Base-by-base conservation (phyloP, 37 sponge, comb jelly and placozoan species). In the Axinella damicornis region DNA sequence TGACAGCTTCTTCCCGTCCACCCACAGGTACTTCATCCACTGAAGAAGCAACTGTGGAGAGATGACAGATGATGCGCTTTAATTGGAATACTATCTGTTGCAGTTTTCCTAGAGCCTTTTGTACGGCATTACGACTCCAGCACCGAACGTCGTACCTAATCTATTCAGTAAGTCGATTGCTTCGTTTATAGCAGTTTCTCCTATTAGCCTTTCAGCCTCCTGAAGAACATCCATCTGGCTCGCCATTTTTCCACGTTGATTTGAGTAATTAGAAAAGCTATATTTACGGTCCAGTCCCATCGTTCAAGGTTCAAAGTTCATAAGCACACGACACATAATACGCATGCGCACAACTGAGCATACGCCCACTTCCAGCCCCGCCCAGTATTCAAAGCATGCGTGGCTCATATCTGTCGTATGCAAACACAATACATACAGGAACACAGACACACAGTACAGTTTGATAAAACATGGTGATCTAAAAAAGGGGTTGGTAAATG, bases 1-100 rank as follows among this genome's bases (percentile, higher is more conserved):
- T 92, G 0, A 90, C 76, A 12, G 58, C 78, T 35, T 87, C 90
- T 5, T 94, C 94, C 19, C 65, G 37, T 33, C n/a, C 57, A 38
- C 31, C 83, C 17, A 9, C 37, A 4, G 70, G 27, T 34, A 69
- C 70, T 31, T 69, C 24, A 34, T 36, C 46, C 46, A 46, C 46
- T 46, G 46, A 46, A 9, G 9, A 46, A 46, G 46, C 46, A 62
- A 28, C 24, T 62, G 33, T 14, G 14, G n/a, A n/a, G n/a, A 61
- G 62, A 5, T 5, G 27, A 61, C 25, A 12, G 12, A 61, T 27
- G 69, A 18, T 68, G 69, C 31, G 69, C 69, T 68, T 27, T 32
- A 68, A 68, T 68, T 68, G 20, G 69, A 68, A n/a, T 35, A 19
- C 46, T 5, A 32, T 2, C 22, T 5, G 5, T 33, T 18, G 4